Conservation (phyloP, 2,888 invertebrate species). For the Megamerina dolium region DNA sequence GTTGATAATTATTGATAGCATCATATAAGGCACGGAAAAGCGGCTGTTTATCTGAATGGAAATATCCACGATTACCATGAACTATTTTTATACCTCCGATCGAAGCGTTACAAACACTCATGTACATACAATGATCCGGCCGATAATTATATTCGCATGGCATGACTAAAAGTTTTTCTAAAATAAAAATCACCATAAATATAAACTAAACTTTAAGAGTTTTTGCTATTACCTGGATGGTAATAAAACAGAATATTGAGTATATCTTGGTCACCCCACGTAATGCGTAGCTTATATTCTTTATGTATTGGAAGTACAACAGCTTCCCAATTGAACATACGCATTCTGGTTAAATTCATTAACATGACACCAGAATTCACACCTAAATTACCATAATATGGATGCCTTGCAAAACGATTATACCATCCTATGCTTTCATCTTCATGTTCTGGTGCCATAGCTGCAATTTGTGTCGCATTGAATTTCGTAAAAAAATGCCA, state of each 20-base stretch:
- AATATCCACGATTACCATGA: constrained; percentile 83
- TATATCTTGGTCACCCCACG: constrained; percentile 97
- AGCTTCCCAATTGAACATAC: constrained; percentile 77
- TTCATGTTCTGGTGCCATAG: constrained; percentile 83
- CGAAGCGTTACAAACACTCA: constrained; percentile 67
- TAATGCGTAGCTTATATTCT: constrained; percentile 77
- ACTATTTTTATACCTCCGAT: constrained; percentile 68
- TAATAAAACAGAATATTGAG: constrained; percentile 80
- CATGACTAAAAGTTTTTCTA: constrained; percentile 70
- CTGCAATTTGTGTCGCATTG: constrained; percentile 81
- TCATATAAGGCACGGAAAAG: constrained; percentile 69
- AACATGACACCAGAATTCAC: constrained; percentile 96
- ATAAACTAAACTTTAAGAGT: too few relatives aligned
- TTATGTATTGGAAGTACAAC: constrained; percentile 79
- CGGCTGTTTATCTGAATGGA: constrained; percentile 80
- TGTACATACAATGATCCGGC: constrained; percentile 95
- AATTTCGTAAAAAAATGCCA: constrained; percentile 80
- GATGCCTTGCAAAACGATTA: constrained; percentile 90
- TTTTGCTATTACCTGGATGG: constrained; percentile 71
- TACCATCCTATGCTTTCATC: constrained; percentile 94
- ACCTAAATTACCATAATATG: constrained; percentile 76
- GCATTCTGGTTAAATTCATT: constrained; percentile 92
- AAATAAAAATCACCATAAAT: constrained; percentile 46
- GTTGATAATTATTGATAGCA: constrained; percentile 54
- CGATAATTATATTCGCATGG: constrained; percentile 88